Evolutionary conservation across 2,888 invertebrate species (phyloP).

Genomic region (Pelosia muscerda): DNA sequence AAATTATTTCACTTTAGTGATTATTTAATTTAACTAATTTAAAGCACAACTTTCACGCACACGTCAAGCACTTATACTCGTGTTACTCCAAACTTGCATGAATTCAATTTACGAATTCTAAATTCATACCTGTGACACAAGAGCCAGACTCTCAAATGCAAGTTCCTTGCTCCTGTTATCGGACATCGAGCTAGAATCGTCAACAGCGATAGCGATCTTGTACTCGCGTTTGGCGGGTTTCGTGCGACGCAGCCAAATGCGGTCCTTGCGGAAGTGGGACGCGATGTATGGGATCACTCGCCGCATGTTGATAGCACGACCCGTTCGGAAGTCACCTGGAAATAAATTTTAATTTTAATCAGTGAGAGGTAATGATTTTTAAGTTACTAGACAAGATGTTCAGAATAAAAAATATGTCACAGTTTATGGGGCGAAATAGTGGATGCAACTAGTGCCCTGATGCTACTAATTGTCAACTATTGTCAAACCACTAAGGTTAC

Average conservation of each 20-base stretch:
- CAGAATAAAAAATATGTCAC: neutral
- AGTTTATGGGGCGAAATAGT: constrained; percentile 6
- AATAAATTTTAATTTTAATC: neutral
- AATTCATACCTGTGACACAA: constrained; percentile 90
- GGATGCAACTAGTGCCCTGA: too few relatives aligned
- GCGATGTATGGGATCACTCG: constrained; percentile 99
- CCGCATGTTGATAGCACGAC: constrained; percentile 99
- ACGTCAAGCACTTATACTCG: too few relatives aligned
- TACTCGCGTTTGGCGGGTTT: constrained; percentile 98
- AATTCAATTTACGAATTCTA: neutral
- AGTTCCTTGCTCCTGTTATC: constrained; percentile 95
- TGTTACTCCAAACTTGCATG: too few relatives aligned
- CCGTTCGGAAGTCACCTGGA: constrained; percentile 97
- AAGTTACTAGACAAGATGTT: neutral
- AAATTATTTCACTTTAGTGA: too few relatives aligned
- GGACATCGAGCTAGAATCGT: constrained; percentile 97
- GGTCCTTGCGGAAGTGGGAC: constrained; percentile 99
- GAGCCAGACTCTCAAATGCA: constrained; percentile 97
- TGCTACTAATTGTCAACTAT: too few relatives aligned
- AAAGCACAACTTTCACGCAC: too few relatives aligned
- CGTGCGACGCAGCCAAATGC: constrained; percentile 98
- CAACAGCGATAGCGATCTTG: constrained; percentile 98
- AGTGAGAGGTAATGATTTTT: neutral
- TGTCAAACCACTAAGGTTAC: too few relatives aligned
- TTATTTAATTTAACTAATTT: too few relatives aligned